phyloP scores from a whole-genome alignment of 2,797 vertebrate species.

The Artibeus jamaicensis region DNA sequence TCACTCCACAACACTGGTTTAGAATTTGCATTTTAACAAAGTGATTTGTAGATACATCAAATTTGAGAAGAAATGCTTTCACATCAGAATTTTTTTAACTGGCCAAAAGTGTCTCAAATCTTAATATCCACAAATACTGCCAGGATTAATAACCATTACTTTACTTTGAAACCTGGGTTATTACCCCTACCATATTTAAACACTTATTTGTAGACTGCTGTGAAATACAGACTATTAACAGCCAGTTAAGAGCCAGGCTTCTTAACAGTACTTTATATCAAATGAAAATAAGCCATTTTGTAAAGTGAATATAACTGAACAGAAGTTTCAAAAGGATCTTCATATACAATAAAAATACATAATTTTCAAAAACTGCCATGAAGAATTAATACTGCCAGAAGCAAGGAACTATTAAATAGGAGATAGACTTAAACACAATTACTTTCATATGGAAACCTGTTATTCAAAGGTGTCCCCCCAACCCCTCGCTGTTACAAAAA shows the following conservation, averaged over 20 bases:
- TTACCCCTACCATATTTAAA: not conserved
- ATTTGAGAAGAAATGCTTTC: constrained; percentile 7
- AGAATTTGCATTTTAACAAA: not conserved
- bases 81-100: not conserved
- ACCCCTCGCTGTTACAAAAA: not conserved
- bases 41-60: not conserved
- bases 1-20: not conserved
- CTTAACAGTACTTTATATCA: not conserved
- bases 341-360: not conserved
- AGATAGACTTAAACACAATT: not conserved
- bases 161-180: constrained; percentile 16
- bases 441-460: not conserved
- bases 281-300: constrained; percentile 30
- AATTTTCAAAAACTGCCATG: not conserved
- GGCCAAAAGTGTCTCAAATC: not conserved
- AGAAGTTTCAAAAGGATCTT: not conserved
- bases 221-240: constrained; percentile 18
- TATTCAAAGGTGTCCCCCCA: not conserved
- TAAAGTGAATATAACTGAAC: not conserved
- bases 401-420: not conserved
- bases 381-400: constrained; percentile 7
- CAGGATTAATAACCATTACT: not conserved
- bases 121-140: constrained; percentile 10
- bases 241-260: not conserved
- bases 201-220: not conserved